Conservation (phyloP, 2,888 invertebrate species). For the Lasioglossum morio region DNA sequence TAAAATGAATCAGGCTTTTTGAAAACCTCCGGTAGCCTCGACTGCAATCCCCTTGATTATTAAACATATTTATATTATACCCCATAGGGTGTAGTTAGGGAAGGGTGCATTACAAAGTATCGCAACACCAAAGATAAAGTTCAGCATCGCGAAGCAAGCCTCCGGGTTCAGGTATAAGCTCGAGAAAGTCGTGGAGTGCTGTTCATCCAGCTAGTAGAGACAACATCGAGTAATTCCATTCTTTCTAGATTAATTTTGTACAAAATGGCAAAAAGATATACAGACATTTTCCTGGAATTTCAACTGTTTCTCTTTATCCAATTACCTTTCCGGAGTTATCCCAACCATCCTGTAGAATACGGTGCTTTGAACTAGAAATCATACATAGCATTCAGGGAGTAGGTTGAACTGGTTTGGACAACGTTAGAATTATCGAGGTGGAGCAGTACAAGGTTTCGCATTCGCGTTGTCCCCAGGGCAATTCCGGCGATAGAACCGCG, state of each 20-base stretch:
- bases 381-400: neutral
- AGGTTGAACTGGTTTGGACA: no score
- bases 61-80: no score
- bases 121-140: neutral
- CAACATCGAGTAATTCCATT: neutral
- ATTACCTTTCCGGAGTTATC: neutral
- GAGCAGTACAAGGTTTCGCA: neutral
- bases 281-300: neutral
- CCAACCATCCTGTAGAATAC: neutral
- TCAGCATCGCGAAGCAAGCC: neutral
- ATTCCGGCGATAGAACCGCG: neutral
- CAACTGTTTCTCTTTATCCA: neutral
- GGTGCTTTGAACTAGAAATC: neutral
- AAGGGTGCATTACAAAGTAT: no score
- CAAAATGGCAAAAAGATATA: neutral
- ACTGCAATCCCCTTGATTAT: no score
- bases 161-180: neutral
- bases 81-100: no score
- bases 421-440: neutral
- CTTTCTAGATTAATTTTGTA: neutral
- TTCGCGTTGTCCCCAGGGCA: neutral
- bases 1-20: neutral
- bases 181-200: neutral
- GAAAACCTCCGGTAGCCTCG: no score
- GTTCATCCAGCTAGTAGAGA: no score